Evolutionary conservation across 1,140 invertebrate genomes (phyloP).

Genomic region (Orius insidiosus): DNA sequence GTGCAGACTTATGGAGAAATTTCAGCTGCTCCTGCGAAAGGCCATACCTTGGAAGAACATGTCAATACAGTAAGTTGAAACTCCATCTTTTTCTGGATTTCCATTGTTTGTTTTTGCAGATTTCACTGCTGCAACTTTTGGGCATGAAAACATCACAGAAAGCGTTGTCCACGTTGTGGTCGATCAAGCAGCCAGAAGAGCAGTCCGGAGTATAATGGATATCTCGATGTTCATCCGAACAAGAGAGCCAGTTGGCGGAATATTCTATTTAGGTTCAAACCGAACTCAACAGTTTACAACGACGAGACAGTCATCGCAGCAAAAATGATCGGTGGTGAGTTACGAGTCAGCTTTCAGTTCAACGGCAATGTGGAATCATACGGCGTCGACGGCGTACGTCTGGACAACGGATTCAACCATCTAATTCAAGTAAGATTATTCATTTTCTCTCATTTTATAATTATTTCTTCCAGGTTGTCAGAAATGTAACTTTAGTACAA

Average conservation of each 20-base stretch:
- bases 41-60: constrained; percentile 70
- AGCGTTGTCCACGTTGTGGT: constrained; percentile 56
- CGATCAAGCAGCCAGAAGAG: constrained; percentile 40
- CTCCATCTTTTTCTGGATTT: neutral
- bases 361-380: constrained; percentile 64
- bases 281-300: constrained; percentile 26
- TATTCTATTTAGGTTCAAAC: constrained; percentile 75
- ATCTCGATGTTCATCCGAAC: constrained; percentile 87
- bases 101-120: constrained; percentile 30
- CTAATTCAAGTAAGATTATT: constrained; percentile 49
- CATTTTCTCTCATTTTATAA: neutral
- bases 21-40: constrained; percentile 71
- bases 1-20: constrained; percentile 76
- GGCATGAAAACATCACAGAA: constrained; percentile 57
- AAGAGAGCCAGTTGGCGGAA: constrained; percentile 57
- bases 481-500: constrained; percentile 59
- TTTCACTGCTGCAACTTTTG: constrained; percentile 79
- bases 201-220: constrained; percentile 60
- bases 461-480: too few relatives aligned
- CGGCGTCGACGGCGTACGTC: constrained; percentile 57
- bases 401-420: constrained; percentile 74
- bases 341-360: constrained; percentile 60
- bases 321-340: constrained; percentile 54
- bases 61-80: constrained; percentile 56
- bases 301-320: constrained; percentile 55